Base-by-base conservation (phyloP, 1,140 invertebrate species). In the Drosophila tani region DNA sequence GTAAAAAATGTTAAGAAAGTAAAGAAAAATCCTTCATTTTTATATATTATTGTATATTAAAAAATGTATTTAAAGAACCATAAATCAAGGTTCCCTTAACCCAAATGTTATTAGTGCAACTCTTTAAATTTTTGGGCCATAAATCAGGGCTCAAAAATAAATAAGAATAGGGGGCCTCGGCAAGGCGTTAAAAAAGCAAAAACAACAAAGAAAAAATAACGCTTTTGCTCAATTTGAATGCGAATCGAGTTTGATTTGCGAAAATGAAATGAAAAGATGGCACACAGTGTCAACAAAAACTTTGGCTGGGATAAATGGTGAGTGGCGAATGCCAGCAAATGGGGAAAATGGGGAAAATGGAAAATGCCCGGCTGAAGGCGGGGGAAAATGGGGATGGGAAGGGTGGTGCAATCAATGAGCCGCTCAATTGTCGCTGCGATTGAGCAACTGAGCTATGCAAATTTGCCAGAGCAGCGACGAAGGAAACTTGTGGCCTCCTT, bases 361-460 rank as follows among this genome's bases (percentile, higher is more conserved):
- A 19, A 24, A 38, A 56, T 80, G 62, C 9, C 32, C 32, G 32
- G 32, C 11, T 11, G 32, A 3, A 9, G 3, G 32, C 32, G 32
- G 77, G 38, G 53, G 73, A 63, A 79, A 69, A 69, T 71, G 65
- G 51, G 32, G 63, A 71, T 70, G 64, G 27, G 43, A 51, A 29
- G 27, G 27, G 51, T 69, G 65, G 49, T 73, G 69, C 83, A 83
- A 87, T 88, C 84, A 87, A 84, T 88, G 81, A 88, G 81, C 80
- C 76, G 75, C 67, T 87, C 82, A 85, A 86, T 86, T 88, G 77
- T 88, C 73, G 79, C 82, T 82, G 82, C 82, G 82, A 85, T 85
- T 85, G 82, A 81, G 84, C 84, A 84, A 78, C 73, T 88, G 76
- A 87, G 77, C 84, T 88, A 87, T 87, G 84, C 84, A 87, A 87